These are phyloP conservation scores for Euzetes globulus DNA, from an alignment of 2,888 invertebrate species.

Conservation along the genomic window DNA sequence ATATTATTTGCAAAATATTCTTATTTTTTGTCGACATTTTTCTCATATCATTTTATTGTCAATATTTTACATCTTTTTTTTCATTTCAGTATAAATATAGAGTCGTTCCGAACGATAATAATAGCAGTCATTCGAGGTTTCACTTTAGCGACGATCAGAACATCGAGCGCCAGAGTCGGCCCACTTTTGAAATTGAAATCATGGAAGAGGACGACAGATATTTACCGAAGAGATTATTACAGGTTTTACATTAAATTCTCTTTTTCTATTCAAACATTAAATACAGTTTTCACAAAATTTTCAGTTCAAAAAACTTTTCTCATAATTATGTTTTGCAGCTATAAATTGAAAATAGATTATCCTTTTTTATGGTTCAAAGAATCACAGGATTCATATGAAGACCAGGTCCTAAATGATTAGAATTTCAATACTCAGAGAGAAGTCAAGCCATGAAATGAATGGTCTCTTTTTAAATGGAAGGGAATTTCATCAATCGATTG, in stretches of 20 bases:
- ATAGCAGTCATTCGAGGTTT: slow-evolving; percentile 7
- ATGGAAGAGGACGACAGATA: slow-evolving; percentile 92
- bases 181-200: slow-evolving; percentile 88
- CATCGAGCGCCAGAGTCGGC: slow-evolving; percentile 49
- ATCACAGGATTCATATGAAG: no score
- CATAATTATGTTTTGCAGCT: not conserved
- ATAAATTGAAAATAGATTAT: no score
- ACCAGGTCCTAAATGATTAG: no score
- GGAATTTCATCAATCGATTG: no score
- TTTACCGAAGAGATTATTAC: slow-evolving; percentile 83
- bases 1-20: not conserved
- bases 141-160: slow-evolving; percentile 14
- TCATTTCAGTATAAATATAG: slow-evolving; percentile 11
- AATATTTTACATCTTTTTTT: not conserved
- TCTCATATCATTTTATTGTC: not conserved
- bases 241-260: slow-evolving; percentile 53
- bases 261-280: not conserved
- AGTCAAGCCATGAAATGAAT: no score
- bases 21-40: not conserved
- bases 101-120: slow-evolving; percentile 2
- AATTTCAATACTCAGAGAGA: no score
- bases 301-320: not conserved
- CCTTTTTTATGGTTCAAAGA: no score
- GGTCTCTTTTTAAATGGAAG: no score
- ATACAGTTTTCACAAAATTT: not conserved